Conservation (phyloP, 2,888 invertebrate species). For the Tromatobia lineatoria region DNA sequence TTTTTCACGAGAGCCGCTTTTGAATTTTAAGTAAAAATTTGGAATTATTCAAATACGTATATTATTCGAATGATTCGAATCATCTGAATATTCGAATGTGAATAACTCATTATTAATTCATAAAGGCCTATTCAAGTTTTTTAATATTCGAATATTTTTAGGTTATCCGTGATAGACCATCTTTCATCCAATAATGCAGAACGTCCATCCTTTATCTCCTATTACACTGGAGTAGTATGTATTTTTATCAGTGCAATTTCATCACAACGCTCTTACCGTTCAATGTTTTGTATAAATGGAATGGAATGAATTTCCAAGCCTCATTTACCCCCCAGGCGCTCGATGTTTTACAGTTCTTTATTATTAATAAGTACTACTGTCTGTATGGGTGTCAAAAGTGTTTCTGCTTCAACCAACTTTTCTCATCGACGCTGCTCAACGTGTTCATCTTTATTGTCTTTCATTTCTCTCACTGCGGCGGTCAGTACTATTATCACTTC, state of each 20-base stretch:
- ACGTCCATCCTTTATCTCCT: background rate
- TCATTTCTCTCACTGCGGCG: background rate
- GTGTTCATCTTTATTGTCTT: constrained; percentile 3
- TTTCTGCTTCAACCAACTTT: constrained; percentile 1
- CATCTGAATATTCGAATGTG: too few relatives aligned
- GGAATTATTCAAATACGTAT: too few relatives aligned
- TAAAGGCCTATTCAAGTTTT: too few relatives aligned
- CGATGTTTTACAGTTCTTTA: background rate
- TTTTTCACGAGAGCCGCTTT: too few relatives aligned
- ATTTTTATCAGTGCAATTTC: constrained; percentile 2
- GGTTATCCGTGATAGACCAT: background rate
- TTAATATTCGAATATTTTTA: too few relatives aligned
- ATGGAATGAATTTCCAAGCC: background rate
- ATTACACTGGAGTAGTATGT: background rate
- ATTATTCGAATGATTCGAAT: too few relatives aligned
- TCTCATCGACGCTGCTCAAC: constrained; percentile 8
- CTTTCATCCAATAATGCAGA: constrained; percentile 24
- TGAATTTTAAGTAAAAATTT: too few relatives aligned
- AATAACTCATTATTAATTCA: too few relatives aligned
- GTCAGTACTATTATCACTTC: constrained; percentile 21
- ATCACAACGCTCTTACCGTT: constrained; percentile 5
- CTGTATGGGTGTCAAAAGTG: background rate
- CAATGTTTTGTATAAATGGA: too few relatives aligned
- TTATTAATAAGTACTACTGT: constrained; percentile 13
- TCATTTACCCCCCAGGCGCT: background rate